phyloP scores from a whole-genome alignment of 1,140 invertebrate genomes.

The Drosophila orosa region DNA sequence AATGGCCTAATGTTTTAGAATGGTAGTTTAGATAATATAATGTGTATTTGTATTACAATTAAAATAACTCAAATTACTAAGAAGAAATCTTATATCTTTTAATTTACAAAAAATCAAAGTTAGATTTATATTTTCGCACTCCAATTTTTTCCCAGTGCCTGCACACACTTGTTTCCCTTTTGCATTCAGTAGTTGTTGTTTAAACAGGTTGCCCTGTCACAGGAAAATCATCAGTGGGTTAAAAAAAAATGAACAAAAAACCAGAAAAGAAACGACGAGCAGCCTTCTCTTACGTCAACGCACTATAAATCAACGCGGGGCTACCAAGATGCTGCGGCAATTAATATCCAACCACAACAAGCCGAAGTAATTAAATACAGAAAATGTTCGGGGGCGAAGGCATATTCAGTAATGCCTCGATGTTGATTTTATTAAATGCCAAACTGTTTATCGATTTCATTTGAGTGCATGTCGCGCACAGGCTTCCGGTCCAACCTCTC shows the following conservation, averaged over 20 bases:
- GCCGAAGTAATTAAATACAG: conserved; percentile 34
- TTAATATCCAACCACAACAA: conserved; percentile 26
- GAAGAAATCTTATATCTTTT: too few relatives aligned
- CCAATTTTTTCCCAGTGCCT: not conserved
- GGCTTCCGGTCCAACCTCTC: conserved; percentile 20
- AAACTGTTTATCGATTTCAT: conserved; percentile 71
- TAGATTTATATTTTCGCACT: rapidly evolving
- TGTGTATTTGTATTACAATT: too few relatives aligned
- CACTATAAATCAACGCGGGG: conserved; percentile 14
- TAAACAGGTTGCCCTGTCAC: conserved; percentile 12
- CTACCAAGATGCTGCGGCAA: conserved; percentile 5
- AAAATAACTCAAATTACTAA: too few relatives aligned
- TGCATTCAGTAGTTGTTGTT: not conserved
- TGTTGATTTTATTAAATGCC: conserved; percentile 71
- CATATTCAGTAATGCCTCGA: conserved; percentile 30
- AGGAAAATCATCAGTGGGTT: conserved; percentile 8
- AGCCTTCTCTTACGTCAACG: conserved; percentile 2
- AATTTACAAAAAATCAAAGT: not conserved
- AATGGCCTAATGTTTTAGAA: too few relatives aligned
- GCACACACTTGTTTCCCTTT: not conserved
- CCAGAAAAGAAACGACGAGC: not conserved
- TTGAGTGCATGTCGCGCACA: conserved; percentile 66
- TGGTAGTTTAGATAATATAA: too few relatives aligned
- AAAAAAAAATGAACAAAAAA: not conserved
- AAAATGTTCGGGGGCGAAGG: not conserved